These are phyloP conservation scores for Orchestes rusci DNA, from an alignment of 2,888 invertebrate species.

Conservation along the genomic window DNA sequence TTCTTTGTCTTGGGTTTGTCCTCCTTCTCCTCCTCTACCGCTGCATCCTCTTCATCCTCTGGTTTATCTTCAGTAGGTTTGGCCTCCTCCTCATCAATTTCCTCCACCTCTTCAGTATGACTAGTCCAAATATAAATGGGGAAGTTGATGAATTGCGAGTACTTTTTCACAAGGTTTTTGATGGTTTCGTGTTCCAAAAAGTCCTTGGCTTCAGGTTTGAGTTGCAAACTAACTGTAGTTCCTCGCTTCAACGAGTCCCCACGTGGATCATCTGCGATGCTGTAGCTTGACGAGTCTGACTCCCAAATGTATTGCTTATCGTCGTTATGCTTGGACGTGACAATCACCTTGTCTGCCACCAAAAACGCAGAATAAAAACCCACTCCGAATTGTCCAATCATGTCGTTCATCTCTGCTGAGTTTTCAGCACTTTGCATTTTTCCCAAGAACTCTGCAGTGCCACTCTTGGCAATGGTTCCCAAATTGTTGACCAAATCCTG, in stretches of 20 bases:
- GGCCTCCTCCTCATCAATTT: conserved; percentile 46
- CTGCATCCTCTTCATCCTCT: conserved; percentile 50
- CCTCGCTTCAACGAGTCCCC: conserved; percentile 84
- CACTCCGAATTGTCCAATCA: conserved; percentile 99
- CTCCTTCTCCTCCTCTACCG: conserved; percentile 65
- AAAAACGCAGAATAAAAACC: conserved; percentile 97
- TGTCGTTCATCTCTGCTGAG: conserved; percentile 80
- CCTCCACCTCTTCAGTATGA: conserved; percentile 67
- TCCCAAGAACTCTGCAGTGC: conserved; percentile 24
- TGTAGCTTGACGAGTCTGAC: conserved; percentile 87
- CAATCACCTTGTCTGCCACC: conserved; percentile 93
- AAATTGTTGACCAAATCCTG: conserved; percentile 90
- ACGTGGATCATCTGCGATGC: conserved; percentile 88
- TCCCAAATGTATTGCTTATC: conserved; percentile 97
- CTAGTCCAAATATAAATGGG: conserved; percentile 90
- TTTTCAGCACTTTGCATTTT: conserved; percentile 72
- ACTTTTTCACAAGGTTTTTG: conserved; percentile 87
- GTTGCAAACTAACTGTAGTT: conserved; percentile 60
- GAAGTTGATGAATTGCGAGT: conserved; percentile 99
- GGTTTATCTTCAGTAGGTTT: conserved; percentile 54
- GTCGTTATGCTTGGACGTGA: conserved; percentile 90
- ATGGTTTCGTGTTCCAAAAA: conserved; percentile 91
- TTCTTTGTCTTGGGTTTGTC: conserved; percentile 78
- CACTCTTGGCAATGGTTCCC: conserved; percentile 48
- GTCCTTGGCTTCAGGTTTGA: conserved; percentile 96